Conservation (phyloP, 2,888 invertebrate genomes). For the Ochlodes sylvanus region DNA sequence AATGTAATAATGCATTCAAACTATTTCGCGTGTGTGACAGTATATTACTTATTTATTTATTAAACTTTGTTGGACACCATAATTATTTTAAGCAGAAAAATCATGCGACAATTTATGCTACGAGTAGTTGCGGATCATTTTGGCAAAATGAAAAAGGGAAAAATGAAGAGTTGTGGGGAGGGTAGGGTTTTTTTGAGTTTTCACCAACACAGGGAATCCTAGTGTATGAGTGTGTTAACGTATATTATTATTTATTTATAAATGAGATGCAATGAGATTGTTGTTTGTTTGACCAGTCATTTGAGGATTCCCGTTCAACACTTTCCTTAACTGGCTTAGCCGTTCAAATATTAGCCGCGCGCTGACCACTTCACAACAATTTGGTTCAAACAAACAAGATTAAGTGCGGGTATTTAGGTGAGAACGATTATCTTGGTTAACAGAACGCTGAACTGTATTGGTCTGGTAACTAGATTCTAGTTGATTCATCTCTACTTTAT, state of each 20-base stretch:
- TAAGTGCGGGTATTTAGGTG: conserved; percentile 5
- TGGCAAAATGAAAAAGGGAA: too few species aligned
- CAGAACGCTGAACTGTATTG: neutral
- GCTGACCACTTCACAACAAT: conserved; percentile 9
- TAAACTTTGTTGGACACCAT: too few species aligned
- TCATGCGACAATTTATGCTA: too few species aligned
- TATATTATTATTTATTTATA: neutral
- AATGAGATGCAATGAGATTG: neutral
- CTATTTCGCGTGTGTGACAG: too few species aligned
- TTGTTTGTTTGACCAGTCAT: conserved; percentile 1
- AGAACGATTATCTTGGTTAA: conserved; percentile 14
- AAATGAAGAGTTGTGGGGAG: too few species aligned
- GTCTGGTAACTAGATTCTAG: neutral
- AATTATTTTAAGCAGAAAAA: too few species aligned
- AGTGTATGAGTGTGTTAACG: too few species aligned
- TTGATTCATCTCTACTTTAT: neutral
- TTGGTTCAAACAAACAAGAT: conserved; percentile 20
- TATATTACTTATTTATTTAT: too few species aligned
- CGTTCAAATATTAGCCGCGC: conserved; percentile 12
- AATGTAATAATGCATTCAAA: too few species aligned
- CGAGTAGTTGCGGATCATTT: too few species aligned
- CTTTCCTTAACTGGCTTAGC: conserved; percentile 8
- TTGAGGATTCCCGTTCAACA: conserved; percentile 1
- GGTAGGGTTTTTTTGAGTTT: too few species aligned
- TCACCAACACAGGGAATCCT: too few species aligned